Base-by-base conservation (phyloP, 2,888 invertebrate genomes). In the Hydriomena furcata region DNA sequence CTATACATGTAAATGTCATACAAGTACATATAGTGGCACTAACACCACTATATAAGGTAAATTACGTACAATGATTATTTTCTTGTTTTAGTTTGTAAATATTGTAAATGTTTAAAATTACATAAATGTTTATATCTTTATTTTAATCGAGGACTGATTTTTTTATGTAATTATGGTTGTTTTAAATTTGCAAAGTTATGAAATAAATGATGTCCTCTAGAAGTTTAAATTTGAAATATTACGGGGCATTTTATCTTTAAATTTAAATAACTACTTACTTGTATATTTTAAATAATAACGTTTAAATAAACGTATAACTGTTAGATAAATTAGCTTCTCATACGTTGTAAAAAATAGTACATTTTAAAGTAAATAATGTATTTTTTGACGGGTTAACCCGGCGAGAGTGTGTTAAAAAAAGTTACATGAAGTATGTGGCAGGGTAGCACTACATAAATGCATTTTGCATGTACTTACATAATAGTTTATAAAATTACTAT, bases 61-160 rank as follows among this genome's bases (percentile, higher is more conserved):
- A 8, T 37, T 27, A 37, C n/a, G 25, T 12, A 20, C 17, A 11
- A 11, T 37, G 12, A 25, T 21, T 5, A 36, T 30, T 40, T 27
- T 37, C 21, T 7, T 31, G 36, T 36, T 20, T 44, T 17, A 27
- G 41, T 38, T 23, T 51, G 44, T 51, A 44, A 25, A 47, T 52
- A 52, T 43, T 52, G 52, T 52, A 52, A 30, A 52, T 44, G 2
- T 17, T 24, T 46, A 27, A 12, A 17, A 10, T 42, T 44, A n/a
- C n/a, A n/a, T n/a, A n/a, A n/a, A n/a, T 17, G 34, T 41, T 43
- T 40, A 38, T 28, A 13, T 47, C 30, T 24, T 37, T 37, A 13
- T 38, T 11, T 17, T 45, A 30, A 21, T 12, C 17, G 50, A 43
- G 50, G 50, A 50, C 54, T 50, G 50, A 54, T 41, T 47, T 45